Evolutionary conservation across 2,113 vertebrate genomes (phyloP), one percentile per base, ranked within the genome.

Genomic region (Phainopepla nitens): DNA sequence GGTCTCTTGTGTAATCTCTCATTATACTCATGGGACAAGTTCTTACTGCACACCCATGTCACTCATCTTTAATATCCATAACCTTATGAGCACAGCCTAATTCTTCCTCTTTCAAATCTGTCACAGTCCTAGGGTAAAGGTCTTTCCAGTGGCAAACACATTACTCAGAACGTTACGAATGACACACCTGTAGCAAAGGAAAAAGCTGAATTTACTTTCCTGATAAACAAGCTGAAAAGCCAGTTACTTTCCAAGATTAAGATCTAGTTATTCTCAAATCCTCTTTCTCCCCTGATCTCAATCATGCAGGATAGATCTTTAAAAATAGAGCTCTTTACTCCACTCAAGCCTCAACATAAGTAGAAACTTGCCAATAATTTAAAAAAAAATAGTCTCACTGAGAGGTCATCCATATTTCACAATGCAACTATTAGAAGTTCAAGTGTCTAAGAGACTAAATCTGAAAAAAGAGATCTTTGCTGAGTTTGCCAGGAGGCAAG

Each of bases 201-300:
- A 78, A 81, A 96, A 61, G 44, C 60, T 92, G 72, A 71, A 78
- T 78, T 90, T 88, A 65, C 56, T 86, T 87, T 86, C 61, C 57
- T 72, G 93, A 94, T 95, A 92, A 96, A 72, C 69, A 89, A 92
- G 41, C 15, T 57, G 69, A 90, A 88, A 84, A 90, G 50, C 25
- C 76, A 76, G 35, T 78, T 82, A 61, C 57, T 94, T 89, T 70
- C 53, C 61, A 77, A 78, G 72, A 84, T n/a, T 62, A 79, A 72
- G 41, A 82, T 89, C 28, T 81, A 95, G 51, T 82, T 95, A 83
- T 84, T 90, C 61, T 78, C 65, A 83, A 70, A 88, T 78, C 33
- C 31, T 53, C 7, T 60, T 89, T 70, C 24, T 90, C 17, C 51
- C 18, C 23, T 89, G 13, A 49, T 65, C 31, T 89, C 60, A 64